A percentile compares a stretch with the other conserved stretches of the same genome.
Conservation (phyloP, 2,113 vertebrate species). For the Diadophis punctatus region DNA sequence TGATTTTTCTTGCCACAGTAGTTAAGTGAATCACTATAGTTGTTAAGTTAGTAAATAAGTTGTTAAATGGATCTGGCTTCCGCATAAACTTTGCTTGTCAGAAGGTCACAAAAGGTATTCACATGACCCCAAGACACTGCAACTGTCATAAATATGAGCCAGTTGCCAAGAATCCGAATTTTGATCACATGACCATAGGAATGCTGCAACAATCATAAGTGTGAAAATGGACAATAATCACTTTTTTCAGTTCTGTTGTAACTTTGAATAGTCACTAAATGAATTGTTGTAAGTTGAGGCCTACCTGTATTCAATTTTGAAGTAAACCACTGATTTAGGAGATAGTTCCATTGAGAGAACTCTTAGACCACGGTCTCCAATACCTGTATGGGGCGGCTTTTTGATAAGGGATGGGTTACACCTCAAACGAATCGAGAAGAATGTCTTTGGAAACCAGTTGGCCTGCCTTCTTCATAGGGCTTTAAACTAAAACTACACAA, state of each 20-base stretch:
- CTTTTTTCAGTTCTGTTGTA: neutral
- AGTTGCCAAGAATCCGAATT: neutral
- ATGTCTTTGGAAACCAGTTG: neutral
- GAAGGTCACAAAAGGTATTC: neutral
- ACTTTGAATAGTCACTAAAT: neutral
- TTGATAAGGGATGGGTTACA: neutral
- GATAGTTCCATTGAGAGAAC: neutral
- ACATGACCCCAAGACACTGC: neutral
- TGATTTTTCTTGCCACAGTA: neutral
- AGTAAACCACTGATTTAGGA: neutral
- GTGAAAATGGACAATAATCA: neutral
- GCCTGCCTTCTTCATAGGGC: no score
- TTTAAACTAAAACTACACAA: no score
- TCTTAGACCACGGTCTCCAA: neutral
- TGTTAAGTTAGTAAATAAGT: neutral
- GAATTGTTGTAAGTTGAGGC: neutral
- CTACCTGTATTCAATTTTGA: neutral
- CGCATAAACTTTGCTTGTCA: neutral
- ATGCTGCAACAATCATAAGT: neutral
- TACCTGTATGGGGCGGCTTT: neutral
- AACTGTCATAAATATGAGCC: neutral
- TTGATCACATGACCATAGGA: neutral
- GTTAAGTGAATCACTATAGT: neutral
- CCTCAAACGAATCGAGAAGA: neutral
- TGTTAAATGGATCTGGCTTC: neutral